Conservation (phyloP, 1,140 invertebrate species). For the Solen grandis region DNA sequence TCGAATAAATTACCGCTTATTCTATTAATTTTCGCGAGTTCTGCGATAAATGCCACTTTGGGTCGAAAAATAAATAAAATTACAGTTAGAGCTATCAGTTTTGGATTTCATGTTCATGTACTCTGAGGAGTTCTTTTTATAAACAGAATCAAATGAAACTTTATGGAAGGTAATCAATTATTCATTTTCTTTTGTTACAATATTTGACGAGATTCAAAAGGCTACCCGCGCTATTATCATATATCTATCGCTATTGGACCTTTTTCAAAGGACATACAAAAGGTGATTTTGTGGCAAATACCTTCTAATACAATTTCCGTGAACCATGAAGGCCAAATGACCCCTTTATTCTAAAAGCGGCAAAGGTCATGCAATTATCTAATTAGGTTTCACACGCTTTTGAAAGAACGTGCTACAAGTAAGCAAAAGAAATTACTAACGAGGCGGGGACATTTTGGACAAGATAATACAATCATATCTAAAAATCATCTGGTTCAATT, state of each 20-base stretch:
- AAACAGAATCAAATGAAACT: neutral
- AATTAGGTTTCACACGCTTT: constrained; percentile 45
- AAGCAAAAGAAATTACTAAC: constrained; percentile 29
- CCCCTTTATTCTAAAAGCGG: constrained; percentile 15
- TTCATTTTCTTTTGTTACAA: constrained; percentile 44
- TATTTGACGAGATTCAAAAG: constrained; percentile 39
- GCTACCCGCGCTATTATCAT: no score
- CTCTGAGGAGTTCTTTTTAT: neutral
- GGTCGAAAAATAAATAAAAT: no score
- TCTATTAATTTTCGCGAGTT: no score
- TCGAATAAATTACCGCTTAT: no score
- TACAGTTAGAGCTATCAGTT: no score
- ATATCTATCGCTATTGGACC: no score
- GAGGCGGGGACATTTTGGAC: constrained; percentile 30
- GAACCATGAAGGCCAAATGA: constrained; percentile 35
- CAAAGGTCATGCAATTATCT: constrained; percentile 47
- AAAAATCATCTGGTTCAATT: constrained; percentile 33
- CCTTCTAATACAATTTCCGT: constrained; percentile 5
- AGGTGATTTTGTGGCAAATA: constrained; percentile 24
- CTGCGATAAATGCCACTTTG: no score
- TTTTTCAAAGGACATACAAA: constrained; percentile 40
- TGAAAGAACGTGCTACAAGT: constrained; percentile 26
- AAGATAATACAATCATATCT: constrained; percentile 44
- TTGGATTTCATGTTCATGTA: no score
- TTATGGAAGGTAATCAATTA: neutral